phyloP scores from a whole-genome alignment of 2,888 invertebrate genomes.

The Phlogophora meticulosa region DNA sequence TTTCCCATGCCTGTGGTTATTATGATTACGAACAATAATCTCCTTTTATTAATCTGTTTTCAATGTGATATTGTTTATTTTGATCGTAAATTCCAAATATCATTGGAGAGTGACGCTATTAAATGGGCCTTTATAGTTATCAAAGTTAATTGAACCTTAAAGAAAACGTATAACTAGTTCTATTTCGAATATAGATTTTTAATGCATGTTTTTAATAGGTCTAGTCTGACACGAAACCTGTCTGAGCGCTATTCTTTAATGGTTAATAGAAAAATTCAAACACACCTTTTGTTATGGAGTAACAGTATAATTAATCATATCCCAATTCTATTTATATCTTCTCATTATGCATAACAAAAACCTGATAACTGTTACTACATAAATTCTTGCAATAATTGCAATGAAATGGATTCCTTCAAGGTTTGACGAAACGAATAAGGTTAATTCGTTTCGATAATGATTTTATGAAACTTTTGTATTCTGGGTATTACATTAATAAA shows the following conservation, averaged over 20 bases:
- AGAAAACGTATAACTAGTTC: conserved; percentile 12
- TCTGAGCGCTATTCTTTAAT: conserved; percentile 24
- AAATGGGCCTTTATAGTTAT: conserved; percentile 7
- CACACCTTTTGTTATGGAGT: conserved; percentile 7
- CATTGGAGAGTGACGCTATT: neutral
- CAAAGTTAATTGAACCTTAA: conserved; percentile 19
- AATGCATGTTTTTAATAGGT: conserved; percentile 31
- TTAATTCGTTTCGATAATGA: neutral
- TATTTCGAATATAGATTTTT: conserved; percentile 20
- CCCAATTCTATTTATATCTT: conserved; percentile 15
- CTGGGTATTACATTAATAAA: neutral
- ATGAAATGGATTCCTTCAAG: neutral
- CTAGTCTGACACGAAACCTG: conserved; percentile 41
- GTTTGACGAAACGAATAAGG: neutral
- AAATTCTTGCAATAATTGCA: conserved; percentile 6
- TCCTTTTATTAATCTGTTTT: conserved; percentile 26
- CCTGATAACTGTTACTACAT: conserved; percentile 17
- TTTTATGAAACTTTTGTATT: neutral
- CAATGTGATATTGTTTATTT: conserved; percentile 17
- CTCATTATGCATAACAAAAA: conserved; percentile 19
- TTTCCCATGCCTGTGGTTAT: conserved; percentile 12
- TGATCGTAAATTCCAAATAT: conserved; percentile 4
- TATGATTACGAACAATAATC: conserved; percentile 34
- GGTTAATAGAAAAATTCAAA: conserved; percentile 13
- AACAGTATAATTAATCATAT: conserved; percentile 28